Base-by-base conservation (phyloP, 1,140 invertebrate species). In the Cotesia chilonis region DNA sequence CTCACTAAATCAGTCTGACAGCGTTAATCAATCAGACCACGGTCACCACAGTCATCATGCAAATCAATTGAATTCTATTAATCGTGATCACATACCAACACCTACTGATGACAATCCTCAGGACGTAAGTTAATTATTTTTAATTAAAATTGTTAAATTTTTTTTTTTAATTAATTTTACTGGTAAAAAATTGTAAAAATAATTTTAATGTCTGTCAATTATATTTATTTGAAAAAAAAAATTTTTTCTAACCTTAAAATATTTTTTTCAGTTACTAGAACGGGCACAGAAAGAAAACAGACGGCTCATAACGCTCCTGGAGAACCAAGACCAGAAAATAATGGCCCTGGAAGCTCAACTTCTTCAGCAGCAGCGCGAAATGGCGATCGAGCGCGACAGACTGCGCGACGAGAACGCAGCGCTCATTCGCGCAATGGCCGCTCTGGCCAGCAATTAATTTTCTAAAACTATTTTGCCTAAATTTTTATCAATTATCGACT, bases 291-390 rank as follows among this genome's bases (percentile, higher is more conserved):
- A 89, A 74, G 90, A 91, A 71, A 91, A 90, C 70, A 82, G 85
- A 52, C 85, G 87, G 17, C 79, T 91, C 35, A 76, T 88, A 57
- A 83, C 86, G n/a, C 77, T 90, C 14, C 67, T 91, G 57, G 88
- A 90, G 70, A 86, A 88, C 61, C 88, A 89, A 69, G 90, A 91
- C 71, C 84, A 86, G 71, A 86, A 87, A 76, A 91, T 91, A 75
- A 83, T 85, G 47, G 82, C 87, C 1, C 78, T 91, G 4, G 88
- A 91, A 75, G 80, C 81, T n/a, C 76, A 78, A 17, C 67, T 85
- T 9, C 70, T 80, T 9, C 81, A 84, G 35, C 80, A 84, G 71
- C 83, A 84, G 20, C 81, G 85, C 76, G 89, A 89, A 73, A 82
- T 89, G 73, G 79, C 87, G 12, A 78, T 85, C 17, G 88, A 89